Conservation (phyloP, 2,888 invertebrate genomes). For the Drosophila birchii region DNA sequence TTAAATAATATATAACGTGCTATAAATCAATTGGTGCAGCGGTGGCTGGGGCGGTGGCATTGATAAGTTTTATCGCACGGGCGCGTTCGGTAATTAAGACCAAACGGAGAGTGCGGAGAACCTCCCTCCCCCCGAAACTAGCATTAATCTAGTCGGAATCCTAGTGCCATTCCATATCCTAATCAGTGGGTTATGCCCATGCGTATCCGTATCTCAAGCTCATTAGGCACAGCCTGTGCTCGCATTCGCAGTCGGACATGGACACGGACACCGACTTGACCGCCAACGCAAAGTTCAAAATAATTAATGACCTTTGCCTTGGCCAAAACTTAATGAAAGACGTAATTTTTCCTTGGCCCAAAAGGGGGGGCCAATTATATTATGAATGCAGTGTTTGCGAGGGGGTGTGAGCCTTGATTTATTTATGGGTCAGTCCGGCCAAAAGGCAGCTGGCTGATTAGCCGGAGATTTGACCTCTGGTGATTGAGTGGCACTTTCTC, state of each 20-base stretch:
- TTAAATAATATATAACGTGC: constrained; percentile 74
- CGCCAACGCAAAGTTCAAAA: constrained; percentile 79
- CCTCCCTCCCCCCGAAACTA: constrained; percentile 52
- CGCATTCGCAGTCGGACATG: constrained; percentile 5
- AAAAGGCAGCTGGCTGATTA: constrained; percentile 64
- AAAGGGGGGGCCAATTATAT: constrained; percentile 29
- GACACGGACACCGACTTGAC: constrained; percentile 55
- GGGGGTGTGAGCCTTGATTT: constrained; percentile 60
- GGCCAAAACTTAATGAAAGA: constrained; percentile 82
- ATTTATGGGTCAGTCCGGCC: constrained; percentile 67
- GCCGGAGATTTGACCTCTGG: constrained; percentile 58
- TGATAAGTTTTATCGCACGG: constrained; percentile 77
- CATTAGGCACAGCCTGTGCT: constrained; percentile 75
- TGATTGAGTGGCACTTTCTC: constrained; percentile 58
- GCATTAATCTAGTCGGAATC: constrained; percentile 62
- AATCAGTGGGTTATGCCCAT: constrained; percentile 48
- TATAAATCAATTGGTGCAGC: constrained; percentile 67
- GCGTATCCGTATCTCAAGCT: constrained; percentile 72
- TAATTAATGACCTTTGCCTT: constrained; percentile 82
- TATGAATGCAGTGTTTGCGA: constrained; percentile 30
- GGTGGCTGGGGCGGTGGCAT: constrained; percentile 31
- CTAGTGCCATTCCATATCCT: constrained; percentile 36
- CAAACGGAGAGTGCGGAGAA: constrained; percentile 2
- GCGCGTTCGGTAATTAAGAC: constrained; percentile 74
- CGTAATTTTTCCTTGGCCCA: constrained; percentile 67